Percentiles rank a stretch among this genome's conserved stretches.
Conservation (phyloP, 2,888 invertebrate genomes). For the Diadromus collaris region DNA sequence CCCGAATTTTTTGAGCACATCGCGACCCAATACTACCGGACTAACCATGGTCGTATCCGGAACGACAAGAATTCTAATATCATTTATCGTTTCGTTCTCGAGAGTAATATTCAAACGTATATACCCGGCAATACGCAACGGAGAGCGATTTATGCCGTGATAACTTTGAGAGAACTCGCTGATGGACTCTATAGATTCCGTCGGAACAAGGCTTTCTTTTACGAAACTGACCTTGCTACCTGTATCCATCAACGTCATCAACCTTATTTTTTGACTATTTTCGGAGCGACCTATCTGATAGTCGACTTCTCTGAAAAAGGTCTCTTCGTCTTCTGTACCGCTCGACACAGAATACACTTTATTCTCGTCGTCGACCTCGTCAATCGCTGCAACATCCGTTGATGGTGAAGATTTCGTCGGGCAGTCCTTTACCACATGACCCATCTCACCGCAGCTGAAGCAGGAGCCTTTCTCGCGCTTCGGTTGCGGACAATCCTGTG, state of each 20-base stretch:
- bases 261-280: not conserved
- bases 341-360: not conserved
- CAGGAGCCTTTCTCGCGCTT: constrained; percentile 29
- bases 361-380: not conserved
- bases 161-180: too few relatives aligned
- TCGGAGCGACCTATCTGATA: not conserved
- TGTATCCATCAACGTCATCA: constrained; percentile 46
- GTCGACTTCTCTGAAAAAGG: not conserved
- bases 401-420: constrained; percentile 4
- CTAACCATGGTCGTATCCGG: constrained; percentile 49
- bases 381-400: constrained; percentile 17
- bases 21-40: constrained; percentile 50
- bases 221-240: constrained; percentile 52
- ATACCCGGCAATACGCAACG: constrained; percentile 16
- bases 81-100: constrained; percentile 5
- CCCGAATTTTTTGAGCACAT: constrained; percentile 43
- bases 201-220: constrained; percentile 45
- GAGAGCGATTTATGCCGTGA: constrained; percentile 35
- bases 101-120: constrained; percentile 40
- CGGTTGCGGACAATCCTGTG: constrained; percentile 11
- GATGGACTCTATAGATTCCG: constrained; percentile 35
- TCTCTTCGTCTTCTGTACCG: constrained; percentile 11
- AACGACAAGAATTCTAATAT: constrained; percentile 38
- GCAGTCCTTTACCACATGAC: constrained; percentile 26
- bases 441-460: constrained; percentile 37